Evolutionary conservation across 2,888 invertebrate genomes (phyloP), one percentile per base, ranked within the genome.

Genomic region (Athalia cordata): DNA sequence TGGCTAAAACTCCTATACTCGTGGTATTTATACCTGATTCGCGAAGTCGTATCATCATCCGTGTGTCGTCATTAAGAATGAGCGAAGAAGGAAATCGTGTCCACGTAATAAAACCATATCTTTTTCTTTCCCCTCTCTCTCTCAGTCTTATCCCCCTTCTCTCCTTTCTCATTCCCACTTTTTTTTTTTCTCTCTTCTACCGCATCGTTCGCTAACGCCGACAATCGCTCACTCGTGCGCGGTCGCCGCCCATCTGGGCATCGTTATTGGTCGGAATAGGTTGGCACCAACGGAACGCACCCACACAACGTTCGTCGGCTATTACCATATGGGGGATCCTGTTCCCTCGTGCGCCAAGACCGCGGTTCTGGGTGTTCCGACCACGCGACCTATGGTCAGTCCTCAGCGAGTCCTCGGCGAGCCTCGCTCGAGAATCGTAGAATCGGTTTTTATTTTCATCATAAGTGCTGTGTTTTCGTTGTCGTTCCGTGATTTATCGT

Each of bases 271-370:
- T n/a, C 49, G 15, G 29, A 29, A 29, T 62, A 45, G 11, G 15
- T n/a, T 8, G 59, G 45, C 68, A 72, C 49, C 29, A 61, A 79
- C 68, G 74, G 68, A 65, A 50, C 47, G 84, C 88, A 88, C 88
- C 88, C 87, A 88, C 88, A 85, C 87, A 84, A 80, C 81, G 79
- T 83, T 84, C 84, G 81, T 81, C 82, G 84, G 86, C 49, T 50
- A 87, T 89, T 88, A 86, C 89, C 89, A 89, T 89, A 89, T 87
- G 88, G 88, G 87, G 86, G 85, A 86, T 86, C 81, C 83, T 83
- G 85, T 86, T 85, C 84, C 29, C 83, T 80, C 83, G 81, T 81
- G 79, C 80, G 77, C 85, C 62, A 61, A 15, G 15, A 29, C 61
- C 45, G 75, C 15, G 75, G 80, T 82, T 82, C 82, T 81, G 82